Conservation (phyloP, 1,140 invertebrate genomes). For the Drosophila ficusphila region DNA sequence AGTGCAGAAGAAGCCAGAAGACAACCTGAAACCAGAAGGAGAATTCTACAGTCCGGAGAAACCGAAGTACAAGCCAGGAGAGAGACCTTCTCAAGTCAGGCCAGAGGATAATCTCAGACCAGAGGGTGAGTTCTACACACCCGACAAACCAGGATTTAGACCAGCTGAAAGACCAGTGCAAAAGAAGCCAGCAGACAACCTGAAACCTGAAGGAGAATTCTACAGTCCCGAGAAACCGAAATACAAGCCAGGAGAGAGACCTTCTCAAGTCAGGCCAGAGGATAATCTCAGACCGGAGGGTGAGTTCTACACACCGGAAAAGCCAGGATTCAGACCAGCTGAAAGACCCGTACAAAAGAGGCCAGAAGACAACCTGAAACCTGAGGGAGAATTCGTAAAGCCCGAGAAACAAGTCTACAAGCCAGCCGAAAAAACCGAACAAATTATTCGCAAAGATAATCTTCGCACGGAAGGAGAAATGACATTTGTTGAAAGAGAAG, state of each 20-base stretch:
- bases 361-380: conserved; percentile 85
- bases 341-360: conserved; percentile 78
- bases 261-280: conserved; percentile 81
- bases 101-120: conserved; percentile 87
- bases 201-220: conserved; percentile 88
- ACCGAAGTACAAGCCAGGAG: conserved; percentile 84
- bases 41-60: conserved; percentile 75
- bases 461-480: conserved; percentile 85
- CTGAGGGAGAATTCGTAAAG: conserved; percentile 85
- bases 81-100: conserved; percentile 85
- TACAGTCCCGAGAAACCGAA: conserved; percentile 79
- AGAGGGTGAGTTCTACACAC: conserved; percentile 85
- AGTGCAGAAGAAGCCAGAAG: not conserved
- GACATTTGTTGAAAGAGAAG: conserved; percentile 84
- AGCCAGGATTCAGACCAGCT: conserved; percentile 60
- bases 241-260: conserved; percentile 84
- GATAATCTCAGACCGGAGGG: conserved; percentile 87
- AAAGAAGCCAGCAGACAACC: conserved; percentile 86
- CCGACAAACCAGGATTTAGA: conserved; percentile 81
- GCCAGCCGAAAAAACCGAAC: conserved; percentile 86
- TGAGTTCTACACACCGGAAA: conserved; percentile 85
- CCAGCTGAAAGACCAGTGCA: conserved; percentile 86
- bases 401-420: conserved; percentile 80
- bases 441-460: conserved; percentile 86
- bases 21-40: conserved; percentile 15